Conservation (phyloP, 1,140 invertebrate species). For the Brachionus asplanchnoidis region DNA sequence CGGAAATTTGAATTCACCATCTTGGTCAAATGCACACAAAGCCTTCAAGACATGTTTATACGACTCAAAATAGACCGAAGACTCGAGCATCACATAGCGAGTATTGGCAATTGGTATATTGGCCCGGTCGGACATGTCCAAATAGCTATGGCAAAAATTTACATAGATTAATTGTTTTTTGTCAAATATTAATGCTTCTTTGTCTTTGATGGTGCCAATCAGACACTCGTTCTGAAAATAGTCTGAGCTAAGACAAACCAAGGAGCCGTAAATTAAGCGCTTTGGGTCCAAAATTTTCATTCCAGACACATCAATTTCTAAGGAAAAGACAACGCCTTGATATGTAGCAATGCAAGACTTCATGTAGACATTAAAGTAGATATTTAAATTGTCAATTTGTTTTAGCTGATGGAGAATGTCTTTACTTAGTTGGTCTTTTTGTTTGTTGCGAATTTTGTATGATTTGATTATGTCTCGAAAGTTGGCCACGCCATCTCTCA, state of each 20-base stretch:
- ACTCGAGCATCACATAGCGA: constrained; percentile 55
- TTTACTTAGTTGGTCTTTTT: background rate
- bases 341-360: background rate
- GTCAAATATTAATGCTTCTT: background rate
- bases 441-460: background rate
- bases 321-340: constrained; percentile 42
- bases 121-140: background rate
- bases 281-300: constrained; percentile 49
- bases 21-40: constrained; percentile 44
- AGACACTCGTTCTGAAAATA: constrained; percentile 19
- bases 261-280: constrained; percentile 63
- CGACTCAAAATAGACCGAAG: constrained; percentile 59
- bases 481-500: constrained; percentile 53
- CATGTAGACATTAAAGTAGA: constrained; percentile 37
- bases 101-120: background rate
- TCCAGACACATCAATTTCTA: constrained; percentile 43
- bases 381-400: constrained; percentile 7
- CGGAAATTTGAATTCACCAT: constrained; percentile 47
- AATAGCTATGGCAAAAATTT: constrained; percentile 2
- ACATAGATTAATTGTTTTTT: background rate
- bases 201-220: background rate
- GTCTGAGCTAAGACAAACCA: constrained; percentile 17
- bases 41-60: constrained; percentile 57
- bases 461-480: constrained; percentile 42
- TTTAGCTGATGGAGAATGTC: background rate